Percentiles rank a stretch among this genome's conserved stretches.
Conservation (phyloP, 2,113 vertebrate species). For the Ailurus styani region DNA sequence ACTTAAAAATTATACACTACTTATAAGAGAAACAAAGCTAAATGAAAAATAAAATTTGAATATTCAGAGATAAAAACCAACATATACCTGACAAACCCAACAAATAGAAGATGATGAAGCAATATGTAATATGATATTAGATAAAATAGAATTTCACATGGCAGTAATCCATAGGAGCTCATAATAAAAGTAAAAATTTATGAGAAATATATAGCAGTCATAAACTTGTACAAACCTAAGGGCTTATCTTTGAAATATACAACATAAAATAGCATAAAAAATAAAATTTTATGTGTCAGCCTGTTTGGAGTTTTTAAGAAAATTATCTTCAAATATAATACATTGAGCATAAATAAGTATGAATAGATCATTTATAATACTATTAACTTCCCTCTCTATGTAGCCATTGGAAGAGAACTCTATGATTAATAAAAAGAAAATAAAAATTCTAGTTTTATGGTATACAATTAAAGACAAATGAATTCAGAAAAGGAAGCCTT, state of each 20-base stretch:
- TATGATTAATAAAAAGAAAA: neutral
- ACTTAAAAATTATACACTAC: neutral
- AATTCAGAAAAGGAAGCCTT: neutral
- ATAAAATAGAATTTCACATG: neutral
- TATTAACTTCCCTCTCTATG: neutral
- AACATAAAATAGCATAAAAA: neutral
- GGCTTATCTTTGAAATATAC: neutral
- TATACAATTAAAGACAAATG: neutral
- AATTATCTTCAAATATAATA: neutral
- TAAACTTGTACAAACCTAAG: neutral
- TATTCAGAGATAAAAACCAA: neutral
- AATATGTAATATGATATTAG: neutral
- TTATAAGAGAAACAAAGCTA: neutral
- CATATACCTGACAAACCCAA: neutral
- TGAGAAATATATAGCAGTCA: neutral
- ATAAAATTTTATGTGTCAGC: neutral
- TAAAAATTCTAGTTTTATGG: neutral
- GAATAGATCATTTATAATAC: neutral
- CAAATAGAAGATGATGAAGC: neutral
- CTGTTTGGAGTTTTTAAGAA: neutral
- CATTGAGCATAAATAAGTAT: neutral
- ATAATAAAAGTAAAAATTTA: constrained; percentile 1
- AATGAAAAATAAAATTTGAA: neutral
- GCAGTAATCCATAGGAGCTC: neutral
- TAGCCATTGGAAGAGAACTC: neutral